These are phyloP conservation scores for Coptodon rendalli DNA, from an alignment of 2,113 vertebrate genomes.

Conservation along the genomic window DNA sequence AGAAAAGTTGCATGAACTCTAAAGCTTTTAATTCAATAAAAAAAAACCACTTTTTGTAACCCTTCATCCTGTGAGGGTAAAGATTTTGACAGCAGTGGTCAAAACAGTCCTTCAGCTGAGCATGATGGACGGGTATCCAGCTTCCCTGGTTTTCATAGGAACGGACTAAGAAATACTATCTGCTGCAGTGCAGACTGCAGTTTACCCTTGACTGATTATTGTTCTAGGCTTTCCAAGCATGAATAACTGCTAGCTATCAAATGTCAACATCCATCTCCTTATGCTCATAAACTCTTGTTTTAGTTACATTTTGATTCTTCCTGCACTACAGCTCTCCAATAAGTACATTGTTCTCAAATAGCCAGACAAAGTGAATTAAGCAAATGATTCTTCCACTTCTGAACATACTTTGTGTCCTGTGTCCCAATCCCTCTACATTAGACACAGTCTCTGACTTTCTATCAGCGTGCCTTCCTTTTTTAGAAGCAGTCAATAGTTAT, in stretches of 20 bases:
- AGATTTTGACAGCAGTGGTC: background rate
- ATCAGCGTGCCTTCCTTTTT: slow-evolving; percentile 46
- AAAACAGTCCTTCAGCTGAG: background rate
- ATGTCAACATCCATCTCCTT: slow-evolving; percentile 40
- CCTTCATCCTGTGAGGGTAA: background rate
- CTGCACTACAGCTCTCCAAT: background rate
- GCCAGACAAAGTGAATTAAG: background rate
- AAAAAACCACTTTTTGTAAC: background rate
- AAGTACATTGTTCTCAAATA: background rate
- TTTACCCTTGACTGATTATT: slow-evolving; percentile 20
- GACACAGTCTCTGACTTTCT: slow-evolving; percentile 3
- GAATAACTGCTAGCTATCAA: slow-evolving; percentile 21
- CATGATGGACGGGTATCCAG: background rate
- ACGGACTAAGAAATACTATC: slow-evolving; percentile 4
- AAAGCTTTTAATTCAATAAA: background rate
- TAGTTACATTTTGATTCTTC: background rate
- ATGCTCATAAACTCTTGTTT: background rate
- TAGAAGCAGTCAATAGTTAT: slow-evolving; percentile 41
- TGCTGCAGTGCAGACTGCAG: background rate
- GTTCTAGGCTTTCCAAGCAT: slow-evolving; percentile 6
- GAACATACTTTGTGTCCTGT: background rate
- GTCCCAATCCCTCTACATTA: background rate
- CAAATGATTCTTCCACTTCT: background rate
- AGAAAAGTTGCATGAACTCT: background rate
- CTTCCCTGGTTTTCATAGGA: background rate